phyloP scores from a whole-genome alignment of 2,888 invertebrate genomes.

The Yponomeuta sedellus region DNA sequence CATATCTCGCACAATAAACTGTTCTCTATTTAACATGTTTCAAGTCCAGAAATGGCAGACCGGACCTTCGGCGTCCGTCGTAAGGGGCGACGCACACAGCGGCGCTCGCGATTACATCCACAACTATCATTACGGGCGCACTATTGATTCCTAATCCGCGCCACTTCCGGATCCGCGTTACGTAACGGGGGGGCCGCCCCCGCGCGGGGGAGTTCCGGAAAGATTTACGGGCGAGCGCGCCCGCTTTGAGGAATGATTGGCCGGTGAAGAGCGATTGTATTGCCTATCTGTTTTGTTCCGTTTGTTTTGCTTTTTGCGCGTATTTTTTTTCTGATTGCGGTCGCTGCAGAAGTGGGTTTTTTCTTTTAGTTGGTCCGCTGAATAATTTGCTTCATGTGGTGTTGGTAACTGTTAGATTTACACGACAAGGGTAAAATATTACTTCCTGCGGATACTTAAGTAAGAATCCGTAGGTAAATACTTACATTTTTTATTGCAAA shows the following conservation, averaged over 20 bases:
- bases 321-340: slow-evolving; percentile 3
- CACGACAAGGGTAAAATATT: neutral
- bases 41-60: too few species aligned
- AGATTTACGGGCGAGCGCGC: slow-evolving; percentile 64
- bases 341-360: neutral
- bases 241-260: slow-evolving; percentile 69
- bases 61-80: too few species aligned
- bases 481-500: too few species aligned
- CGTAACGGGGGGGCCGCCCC: slow-evolving; percentile 42
- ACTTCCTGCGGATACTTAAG: too few species aligned
- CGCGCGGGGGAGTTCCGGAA: slow-evolving; percentile 28
- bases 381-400: neutral
- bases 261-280: slow-evolving; percentile 53
- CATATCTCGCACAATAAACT: too few species aligned
- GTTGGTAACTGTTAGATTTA: neutral
- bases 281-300: slow-evolving; percentile 31
- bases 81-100: slow-evolving; percentile 52
- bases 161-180: slow-evolving; percentile 69
- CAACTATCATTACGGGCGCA: slow-evolving; percentile 74
- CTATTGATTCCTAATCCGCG: slow-evolving; percentile 77
- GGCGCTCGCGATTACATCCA: slow-evolving; percentile 58
- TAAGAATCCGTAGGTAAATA: too few species aligned
- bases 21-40: too few species aligned
- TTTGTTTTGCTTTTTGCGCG: slow-evolving; percentile 14
- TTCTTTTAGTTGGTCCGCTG: neutral